Evolutionary conservation across 2,797 vertebrate genomes (phyloP), one percentile per base, ranked within the genome.

Genomic region (Urocyon cinereoargenteus): DNA sequence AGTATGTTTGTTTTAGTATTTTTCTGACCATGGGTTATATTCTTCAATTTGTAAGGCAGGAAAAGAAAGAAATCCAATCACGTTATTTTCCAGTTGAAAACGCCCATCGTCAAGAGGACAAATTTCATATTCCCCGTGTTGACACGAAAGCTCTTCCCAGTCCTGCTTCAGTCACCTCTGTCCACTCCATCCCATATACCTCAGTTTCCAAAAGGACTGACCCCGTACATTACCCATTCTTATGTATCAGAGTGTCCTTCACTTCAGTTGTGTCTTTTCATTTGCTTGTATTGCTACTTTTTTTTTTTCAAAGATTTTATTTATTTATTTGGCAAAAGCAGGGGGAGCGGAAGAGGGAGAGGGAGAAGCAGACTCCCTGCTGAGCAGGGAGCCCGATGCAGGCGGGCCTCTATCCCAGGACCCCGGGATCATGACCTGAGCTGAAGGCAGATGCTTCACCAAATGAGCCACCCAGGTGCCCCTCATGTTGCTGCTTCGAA

Each of bases 41-140:
- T 81, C 73, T 28, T 94, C 26, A 66, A 59, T 55, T 34, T 81
- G 3, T 15, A 49, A 28, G 59, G 10, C 14, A 77, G 64, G 16
- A 77, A 34, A 78, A 81, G 16, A 86, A 89, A 91, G 15, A 77
- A 86, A 87, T 59, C 4, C 9, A 86, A n/a, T 62, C 14, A 62
- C 0, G 9, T 24, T 86, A 28, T 36, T 91, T 96, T 57, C 59
- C 57, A 36, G 10, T 31, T 75, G 36, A 57, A 94, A 90, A 57
- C 2, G 2, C 11, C 13, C n/a, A 70, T 19, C 51, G 7, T 89
- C 78, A 64, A 36, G 24, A 78, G 6, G 62, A 89, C 40, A 87
- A 72, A 34, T 59, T 73, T 7, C 0, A 0, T 19, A 18, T 13
- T 40, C 2, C 19, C 8, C 26, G 0, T 6, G 3, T 36, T n/a